Evolutionary conservation across 2,888 invertebrate genomes (phyloP).

Genomic region (Eumerus sabulonum): DNA sequence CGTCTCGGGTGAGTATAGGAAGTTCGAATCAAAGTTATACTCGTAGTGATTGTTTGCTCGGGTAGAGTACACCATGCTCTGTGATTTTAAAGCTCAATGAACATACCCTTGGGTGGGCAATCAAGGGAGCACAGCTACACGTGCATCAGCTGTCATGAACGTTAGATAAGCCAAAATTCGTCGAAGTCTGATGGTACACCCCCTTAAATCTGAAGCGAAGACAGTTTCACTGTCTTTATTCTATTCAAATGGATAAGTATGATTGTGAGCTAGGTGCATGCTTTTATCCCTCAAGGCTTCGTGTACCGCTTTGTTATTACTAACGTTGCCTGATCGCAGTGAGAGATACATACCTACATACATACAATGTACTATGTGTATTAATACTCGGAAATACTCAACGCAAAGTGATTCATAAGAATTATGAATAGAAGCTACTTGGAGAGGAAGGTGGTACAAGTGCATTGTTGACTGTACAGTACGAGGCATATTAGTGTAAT

Average conservation of each 20-base stretch:
- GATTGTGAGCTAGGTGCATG: no score
- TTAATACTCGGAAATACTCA: constrained; percentile 42
- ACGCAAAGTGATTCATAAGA: constrained; percentile 39
- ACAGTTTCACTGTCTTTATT: no score
- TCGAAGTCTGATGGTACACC: constrained; percentile 8
- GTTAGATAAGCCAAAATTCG: constrained; percentile 19
- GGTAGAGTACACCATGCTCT: constrained; percentile 23
- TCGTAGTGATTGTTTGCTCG: constrained; percentile 26
- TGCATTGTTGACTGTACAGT: neutral
- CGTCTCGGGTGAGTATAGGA: constrained; percentile 30
- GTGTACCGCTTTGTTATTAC: constrained; percentile 35
- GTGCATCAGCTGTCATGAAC: constrained; percentile 22
- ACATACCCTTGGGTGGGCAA: constrained; percentile 53
- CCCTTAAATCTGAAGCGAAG: no score
- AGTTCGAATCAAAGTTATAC: constrained; percentile 39
- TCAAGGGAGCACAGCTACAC: constrained; percentile 38
- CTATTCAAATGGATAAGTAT: no score
- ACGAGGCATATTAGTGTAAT: neutral
- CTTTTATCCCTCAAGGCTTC: constrained; percentile 39
- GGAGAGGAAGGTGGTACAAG: neutral
- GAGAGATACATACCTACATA: constrained; percentile 32
- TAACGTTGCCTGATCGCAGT: constrained; percentile 33
- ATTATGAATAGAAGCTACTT: constrained; percentile 39
- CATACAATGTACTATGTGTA: constrained; percentile 13
- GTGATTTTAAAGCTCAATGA: constrained; percentile 51